Conservation (phyloP, 2,888 invertebrate genomes). For the Pachymerium ferrugineum region DNA sequence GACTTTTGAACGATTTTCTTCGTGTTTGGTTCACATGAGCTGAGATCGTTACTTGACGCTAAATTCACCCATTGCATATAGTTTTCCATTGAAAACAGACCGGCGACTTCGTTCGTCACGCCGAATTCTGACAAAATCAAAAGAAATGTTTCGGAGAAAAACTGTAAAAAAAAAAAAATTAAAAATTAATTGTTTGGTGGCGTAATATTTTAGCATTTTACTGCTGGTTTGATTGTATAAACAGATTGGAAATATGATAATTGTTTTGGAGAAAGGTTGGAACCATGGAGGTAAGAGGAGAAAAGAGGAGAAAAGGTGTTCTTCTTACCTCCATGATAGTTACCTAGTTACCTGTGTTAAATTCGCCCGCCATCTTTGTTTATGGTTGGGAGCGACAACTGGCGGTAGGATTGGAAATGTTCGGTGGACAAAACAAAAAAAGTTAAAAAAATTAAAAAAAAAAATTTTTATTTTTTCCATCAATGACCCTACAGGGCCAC, state of each 20-base stretch:
- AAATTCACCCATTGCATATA: neutral
- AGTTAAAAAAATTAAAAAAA: too few species aligned
- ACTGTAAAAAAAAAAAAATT: neutral
- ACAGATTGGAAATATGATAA: neutral
- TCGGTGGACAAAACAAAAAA: too few species aligned
- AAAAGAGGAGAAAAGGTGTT: too few species aligned
- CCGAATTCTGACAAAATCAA: neutral
- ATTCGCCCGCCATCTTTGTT: slow-evolving; percentile 15
- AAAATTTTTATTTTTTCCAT: too few species aligned
- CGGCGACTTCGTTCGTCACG: neutral
- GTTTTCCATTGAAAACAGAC: neutral
- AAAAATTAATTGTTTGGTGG: too few species aligned
- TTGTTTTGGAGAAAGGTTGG: neutral
- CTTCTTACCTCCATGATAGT: too few species aligned
- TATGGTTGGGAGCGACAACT: neutral
- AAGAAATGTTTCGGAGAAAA: neutral
- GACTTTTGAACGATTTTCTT: neutral
- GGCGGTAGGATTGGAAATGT: too few species aligned
- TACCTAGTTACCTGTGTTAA: neutral
- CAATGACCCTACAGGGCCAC: too few species aligned
- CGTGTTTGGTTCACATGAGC: neutral
- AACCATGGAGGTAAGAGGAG: too few species aligned
- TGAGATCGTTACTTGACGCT: neutral
- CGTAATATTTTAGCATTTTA: too few species aligned
- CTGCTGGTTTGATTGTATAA: too few species aligned